phyloP scores from a whole-genome alignment of 2,113 vertebrate species.

The Taurulus bubalis region DNA sequence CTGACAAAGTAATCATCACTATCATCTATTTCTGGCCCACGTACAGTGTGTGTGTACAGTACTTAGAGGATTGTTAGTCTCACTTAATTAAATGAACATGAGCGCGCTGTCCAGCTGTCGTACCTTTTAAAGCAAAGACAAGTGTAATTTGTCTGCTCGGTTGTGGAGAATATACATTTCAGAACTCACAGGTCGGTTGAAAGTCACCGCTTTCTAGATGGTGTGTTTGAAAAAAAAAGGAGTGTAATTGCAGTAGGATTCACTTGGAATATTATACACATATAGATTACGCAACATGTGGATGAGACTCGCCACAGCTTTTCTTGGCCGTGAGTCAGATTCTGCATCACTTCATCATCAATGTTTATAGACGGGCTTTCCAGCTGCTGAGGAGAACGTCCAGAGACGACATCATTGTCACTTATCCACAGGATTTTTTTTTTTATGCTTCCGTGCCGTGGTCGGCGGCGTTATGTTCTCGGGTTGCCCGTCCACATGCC shows the following conservation, averaged over 20 bases:
- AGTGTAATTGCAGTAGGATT: slow-evolving; percentile 57
- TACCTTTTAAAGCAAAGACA: not conserved
- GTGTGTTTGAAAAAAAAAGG: slow-evolving; percentile 15
- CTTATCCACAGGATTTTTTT: slow-evolving; percentile 45
- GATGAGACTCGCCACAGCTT: slow-evolving; percentile 25
- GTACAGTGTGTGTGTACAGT: not conserved
- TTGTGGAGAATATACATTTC: slow-evolving; percentile 21
- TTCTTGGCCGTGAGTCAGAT: slow-evolving; percentile 38
- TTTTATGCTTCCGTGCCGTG: not conserved
- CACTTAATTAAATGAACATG: slow-evolving; percentile 2
- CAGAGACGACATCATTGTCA: slow-evolving; percentile 43
- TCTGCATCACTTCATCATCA: slow-evolving; percentile 49
- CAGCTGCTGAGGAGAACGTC: slow-evolving; percentile 37
- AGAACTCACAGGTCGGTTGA: not conserved
- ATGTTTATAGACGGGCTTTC: slow-evolving; percentile 52
- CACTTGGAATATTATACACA: slow-evolving; percentile 68
- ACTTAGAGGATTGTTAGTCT: not conserved
- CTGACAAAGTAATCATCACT: slow-evolving; percentile 6
- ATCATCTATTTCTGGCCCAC: not conserved
- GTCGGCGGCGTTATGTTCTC: too few species aligned
- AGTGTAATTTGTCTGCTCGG: slow-evolving; percentile 33
- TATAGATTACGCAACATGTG: not conserved
- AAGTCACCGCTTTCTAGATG: slow-evolving; percentile 22
- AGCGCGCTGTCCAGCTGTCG: not conserved
- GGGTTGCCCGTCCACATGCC: too few species aligned